Evolutionary conservation across 2,888 invertebrate genomes (phyloP), one percentile per base, ranked within the genome.

Genomic region (Latrodectus hesperus): DNA sequence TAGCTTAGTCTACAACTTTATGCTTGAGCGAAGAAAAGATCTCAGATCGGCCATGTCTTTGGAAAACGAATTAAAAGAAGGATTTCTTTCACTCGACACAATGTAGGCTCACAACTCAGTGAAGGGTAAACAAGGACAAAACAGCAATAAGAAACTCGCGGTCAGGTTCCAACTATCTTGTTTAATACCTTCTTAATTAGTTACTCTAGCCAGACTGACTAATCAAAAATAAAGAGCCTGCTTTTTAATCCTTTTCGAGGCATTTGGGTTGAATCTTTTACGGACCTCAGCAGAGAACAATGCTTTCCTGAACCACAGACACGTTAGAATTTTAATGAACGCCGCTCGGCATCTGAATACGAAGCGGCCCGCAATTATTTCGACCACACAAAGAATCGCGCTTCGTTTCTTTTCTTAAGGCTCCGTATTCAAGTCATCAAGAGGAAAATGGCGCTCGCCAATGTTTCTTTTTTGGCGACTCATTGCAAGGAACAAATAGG

Each of bases 321-420:
- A 83, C 79, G 88, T 88, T 88, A 83, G 88, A 83, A 88, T 88
- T 83, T 88, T 88, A 88, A 88, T 88, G 88, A 88, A 88, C 79
- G 67, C 82, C 68, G 76, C 71, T 77, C 82, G 67, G 52, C 55
- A 72, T 73, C 74, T 74, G 68, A 74, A 72, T 76, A 60, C 60
- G 72, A 77, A 84, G 74, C 52, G 71, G 84, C 68, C 60, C 64
- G 75, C 86, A 86, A 86, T 86, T 86, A 86, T 86, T 86, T 86
- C 80, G 49, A 51, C 86, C 71, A 72, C 76, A 86, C 86, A 86
- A 86, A 86, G 86, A 86, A 81, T 76, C 67, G 60, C 75, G 68
- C 75, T 74, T 67, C 65, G 67, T 74, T 84, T 84, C 79, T 81
- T 86, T 85, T 76, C 80, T 75, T 60, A 85, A 74, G 73, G 38